These are phyloP conservation scores for Hydractinia echinata DNA, from an alignment of 30 jellyfish, hydroid and myxozoan species.

Conservation along the genomic window DNA sequence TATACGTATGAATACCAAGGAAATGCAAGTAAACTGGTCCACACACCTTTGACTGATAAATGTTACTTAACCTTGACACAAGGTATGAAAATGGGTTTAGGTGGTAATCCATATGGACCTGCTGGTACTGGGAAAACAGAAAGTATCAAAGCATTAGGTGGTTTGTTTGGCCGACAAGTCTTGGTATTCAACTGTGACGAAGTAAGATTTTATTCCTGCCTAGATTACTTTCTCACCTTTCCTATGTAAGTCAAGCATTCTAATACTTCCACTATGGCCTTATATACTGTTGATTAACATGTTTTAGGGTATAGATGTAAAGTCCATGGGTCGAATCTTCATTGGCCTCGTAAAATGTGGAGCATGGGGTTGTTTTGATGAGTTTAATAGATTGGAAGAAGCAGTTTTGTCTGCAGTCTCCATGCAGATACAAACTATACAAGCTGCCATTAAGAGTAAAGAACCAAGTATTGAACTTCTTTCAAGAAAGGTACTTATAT, in stretches of 20 bases:
- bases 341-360: slow-evolving; percentile 98
- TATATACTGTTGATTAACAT: background rate
- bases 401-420: slow-evolving; percentile 99
- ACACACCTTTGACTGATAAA: slow-evolving; percentile 95
- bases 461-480: slow-evolving; percentile 64
- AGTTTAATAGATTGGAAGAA: slow-evolving; percentile 92
- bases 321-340: slow-evolving; percentile 97
- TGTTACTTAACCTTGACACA: slow-evolving; percentile 96
- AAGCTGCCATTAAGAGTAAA: slow-evolving; percentile 90
- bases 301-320: slow-evolving; percentile 94
- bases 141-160: slow-evolving; percentile 95
- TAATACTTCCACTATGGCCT: background rate
- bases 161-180: slow-evolving; percentile 96
- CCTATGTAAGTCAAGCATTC: background rate
- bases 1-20: slow-evolving; percentile 99
- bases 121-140: slow-evolving; percentile 99
- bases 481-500: slow-evolving; percentile 60
- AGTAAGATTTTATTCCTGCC: slow-evolving; percentile 35
- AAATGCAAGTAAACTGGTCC: slow-evolving; percentile 97
- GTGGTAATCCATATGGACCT: slow-evolving; percentile 99
- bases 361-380: slow-evolving; percentile 99
- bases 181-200: slow-evolving; percentile 96
- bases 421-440: slow-evolving; percentile 96
- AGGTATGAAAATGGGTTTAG: slow-evolving; percentile 99
- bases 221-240: background rate